These are phyloP conservation scores for Liparis tanakae DNA, from an alignment of 2,797 vertebrate species.

Conservation along the genomic window DNA sequence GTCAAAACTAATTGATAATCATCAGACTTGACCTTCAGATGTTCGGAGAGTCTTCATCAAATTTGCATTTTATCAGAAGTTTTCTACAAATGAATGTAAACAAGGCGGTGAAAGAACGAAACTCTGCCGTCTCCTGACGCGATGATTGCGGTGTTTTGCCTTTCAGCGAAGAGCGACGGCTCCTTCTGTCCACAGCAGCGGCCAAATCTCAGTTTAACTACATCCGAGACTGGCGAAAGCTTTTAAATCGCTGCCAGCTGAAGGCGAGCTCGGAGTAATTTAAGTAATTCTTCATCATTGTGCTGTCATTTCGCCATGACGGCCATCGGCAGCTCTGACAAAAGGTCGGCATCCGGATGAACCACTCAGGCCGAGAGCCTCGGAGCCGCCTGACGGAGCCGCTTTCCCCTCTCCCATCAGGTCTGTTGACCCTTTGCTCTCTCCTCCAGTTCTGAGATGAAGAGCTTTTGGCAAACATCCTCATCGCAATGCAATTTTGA, in stretches of 20 bases:
- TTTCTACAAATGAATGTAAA: background rate
- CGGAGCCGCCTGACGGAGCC: conserved; percentile 1
- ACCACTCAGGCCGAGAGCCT: conserved; percentile 9
- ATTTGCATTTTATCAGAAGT: background rate
- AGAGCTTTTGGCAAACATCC: background rate
- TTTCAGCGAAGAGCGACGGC: background rate
- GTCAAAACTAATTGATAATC: background rate
- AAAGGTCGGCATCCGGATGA: conserved; percentile 42
- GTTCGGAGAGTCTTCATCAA: background rate
- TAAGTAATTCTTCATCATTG: conserved; percentile 23
- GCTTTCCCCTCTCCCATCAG: background rate
- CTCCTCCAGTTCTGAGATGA: background rate
- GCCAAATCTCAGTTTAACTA: conserved; percentile 23
- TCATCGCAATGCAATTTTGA: background rate
- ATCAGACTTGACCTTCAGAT: background rate
- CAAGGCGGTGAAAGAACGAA: background rate
- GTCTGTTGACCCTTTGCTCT: background rate
- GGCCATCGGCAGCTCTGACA: conserved; percentile 1
- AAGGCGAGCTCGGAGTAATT: conserved; percentile 19
- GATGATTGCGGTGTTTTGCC: background rate
- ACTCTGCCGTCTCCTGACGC: background rate
- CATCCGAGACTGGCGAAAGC: conserved; percentile 3
- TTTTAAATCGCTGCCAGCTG: background rate
- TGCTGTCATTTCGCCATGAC: conserved; percentile 20
- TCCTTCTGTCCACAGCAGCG: conserved; percentile 8